Evolutionary conservation across 2,113 vertebrate genomes (phyloP), one percentile per base, ranked within the genome.

Genomic region (Pampusana beccarii): DNA sequence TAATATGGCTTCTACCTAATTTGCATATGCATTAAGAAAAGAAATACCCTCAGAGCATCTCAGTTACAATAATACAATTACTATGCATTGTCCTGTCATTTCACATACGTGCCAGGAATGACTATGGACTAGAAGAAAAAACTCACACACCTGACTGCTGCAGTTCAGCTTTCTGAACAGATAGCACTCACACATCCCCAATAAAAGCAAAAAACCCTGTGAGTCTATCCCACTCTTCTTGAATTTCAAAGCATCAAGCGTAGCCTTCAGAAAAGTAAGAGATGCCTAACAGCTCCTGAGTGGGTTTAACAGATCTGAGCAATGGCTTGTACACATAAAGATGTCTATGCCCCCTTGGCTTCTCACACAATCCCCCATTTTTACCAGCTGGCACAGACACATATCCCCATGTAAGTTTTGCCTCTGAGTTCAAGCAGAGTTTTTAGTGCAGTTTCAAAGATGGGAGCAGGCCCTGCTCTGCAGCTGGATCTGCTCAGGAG

Each of bases 1-100:
- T 95, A 95, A 96, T 94, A 95, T 96, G 95, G 95, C 95, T 97
- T 97, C 93, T 96, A 93, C 77, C 69, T 94, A 74, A 97, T 96
- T 96, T 96, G 95, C 94, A 97, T 96, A 94, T 92, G 95, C 73
- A 78, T 91, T 93, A 75, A 84, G 88, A 69, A 96, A 96, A 93
- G 38, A 94, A 97, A 89, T 86, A 78, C 67, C 69, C 92, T 94
- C 34, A 1, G 56, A 95, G 34, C 77, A 86, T 92, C 91, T 88
- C 86, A 78, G 88, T 91, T 84, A 80, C 91, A 92, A 38, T 62
- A 84, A 73, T 58, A 94, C 36, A 40, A 51, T 86, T 92, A 90
- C 60, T 83, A 86, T 0, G 4, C 56, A 84, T 44, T 64, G 50
- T 72, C 71, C 61, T 36, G 29, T 40, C 48, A 72, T 56, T 88